Evolutionary conservation across 2,888 invertebrate species (phyloP).

Genomic region (Drosophila paracracens): DNA sequence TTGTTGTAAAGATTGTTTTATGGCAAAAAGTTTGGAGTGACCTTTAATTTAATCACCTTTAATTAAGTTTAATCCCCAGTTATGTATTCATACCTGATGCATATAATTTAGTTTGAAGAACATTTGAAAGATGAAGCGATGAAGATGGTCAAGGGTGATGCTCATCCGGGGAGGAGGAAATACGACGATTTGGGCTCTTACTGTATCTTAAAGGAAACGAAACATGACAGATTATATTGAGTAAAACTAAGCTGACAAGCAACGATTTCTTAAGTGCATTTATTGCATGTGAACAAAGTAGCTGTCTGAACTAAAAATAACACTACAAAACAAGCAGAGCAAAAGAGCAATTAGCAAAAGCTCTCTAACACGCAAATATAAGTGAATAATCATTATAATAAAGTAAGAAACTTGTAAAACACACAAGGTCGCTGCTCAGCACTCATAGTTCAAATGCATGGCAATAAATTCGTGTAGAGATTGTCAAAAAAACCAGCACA

Average conservation of each 20-base stretch:
- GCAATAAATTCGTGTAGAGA: conserved; percentile 33
- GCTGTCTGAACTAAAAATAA: background rate
- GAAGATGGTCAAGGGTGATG: background rate
- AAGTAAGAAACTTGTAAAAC: conserved; percentile 3
- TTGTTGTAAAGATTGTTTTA: background rate
- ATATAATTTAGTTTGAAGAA: background rate
- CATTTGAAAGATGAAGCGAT: background rate
- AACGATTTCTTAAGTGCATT: background rate
- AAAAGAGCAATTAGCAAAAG: conserved; percentile 2
- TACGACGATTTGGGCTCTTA: background rate
- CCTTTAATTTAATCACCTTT: background rate
- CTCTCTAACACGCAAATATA: conserved; percentile 1
- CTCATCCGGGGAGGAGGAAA: background rate
- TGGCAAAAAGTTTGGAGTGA: background rate
- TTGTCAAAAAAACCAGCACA: conserved; percentile 37
- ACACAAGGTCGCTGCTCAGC: conserved; percentile 24
- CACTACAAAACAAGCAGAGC: background rate
- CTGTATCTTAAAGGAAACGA: background rate
- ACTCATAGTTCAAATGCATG: background rate
- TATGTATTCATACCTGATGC: background rate
- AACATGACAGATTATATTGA: background rate
- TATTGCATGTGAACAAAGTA: background rate
- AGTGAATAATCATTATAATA: conserved; percentile 7
- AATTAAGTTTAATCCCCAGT: background rate
- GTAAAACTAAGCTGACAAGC: background rate